Evolutionary conservation across 2,888 invertebrate genomes (phyloP).

Genomic region (Miltochrista miniata): DNA sequence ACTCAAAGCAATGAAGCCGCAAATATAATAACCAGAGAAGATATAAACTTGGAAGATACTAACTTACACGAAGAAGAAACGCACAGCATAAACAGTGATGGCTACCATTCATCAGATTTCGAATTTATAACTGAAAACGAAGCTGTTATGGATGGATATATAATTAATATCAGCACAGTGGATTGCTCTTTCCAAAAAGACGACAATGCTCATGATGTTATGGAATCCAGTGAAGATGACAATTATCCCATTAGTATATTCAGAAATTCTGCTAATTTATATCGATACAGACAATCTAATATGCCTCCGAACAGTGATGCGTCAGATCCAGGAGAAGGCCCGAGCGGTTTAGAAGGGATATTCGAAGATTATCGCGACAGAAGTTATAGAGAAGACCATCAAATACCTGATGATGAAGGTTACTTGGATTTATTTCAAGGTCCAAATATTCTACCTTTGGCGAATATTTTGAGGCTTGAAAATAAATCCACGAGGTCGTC

Average conservation of each 20-base stretch:
- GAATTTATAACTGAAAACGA: conserved; percentile 68
- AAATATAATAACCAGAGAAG: background rate
- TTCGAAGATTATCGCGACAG: conserved; percentile 16
- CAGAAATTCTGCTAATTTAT: no score
- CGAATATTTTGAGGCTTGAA: conserved; percentile 39
- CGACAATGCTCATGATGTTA: background rate
- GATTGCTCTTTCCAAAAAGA: background rate
- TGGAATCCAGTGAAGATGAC: no score
- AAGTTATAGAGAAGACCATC: conserved; percentile 37
- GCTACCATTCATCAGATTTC: conserved; percentile 68
- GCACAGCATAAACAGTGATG: conserved; percentile 22
- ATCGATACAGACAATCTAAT: background rate
- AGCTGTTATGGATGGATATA: conserved; percentile 44
- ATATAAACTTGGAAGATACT: conserved; percentile 8
- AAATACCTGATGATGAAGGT: conserved; percentile 49
- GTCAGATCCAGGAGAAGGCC: conserved; percentile 14
- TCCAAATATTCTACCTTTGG: conserved; percentile 18
- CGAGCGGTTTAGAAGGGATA: conserved; percentile 15
- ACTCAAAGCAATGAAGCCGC: background rate
- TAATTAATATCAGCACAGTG: conserved; percentile 26
- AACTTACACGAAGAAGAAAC: conserved; percentile 11
- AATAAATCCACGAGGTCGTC: conserved; percentile 50
- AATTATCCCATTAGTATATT: no score
- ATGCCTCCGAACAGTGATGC: background rate
- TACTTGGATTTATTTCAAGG: conserved; percentile 55